Conservation (phyloP, 2,113 vertebrate genomes). For the Strigops habroptila region DNA sequence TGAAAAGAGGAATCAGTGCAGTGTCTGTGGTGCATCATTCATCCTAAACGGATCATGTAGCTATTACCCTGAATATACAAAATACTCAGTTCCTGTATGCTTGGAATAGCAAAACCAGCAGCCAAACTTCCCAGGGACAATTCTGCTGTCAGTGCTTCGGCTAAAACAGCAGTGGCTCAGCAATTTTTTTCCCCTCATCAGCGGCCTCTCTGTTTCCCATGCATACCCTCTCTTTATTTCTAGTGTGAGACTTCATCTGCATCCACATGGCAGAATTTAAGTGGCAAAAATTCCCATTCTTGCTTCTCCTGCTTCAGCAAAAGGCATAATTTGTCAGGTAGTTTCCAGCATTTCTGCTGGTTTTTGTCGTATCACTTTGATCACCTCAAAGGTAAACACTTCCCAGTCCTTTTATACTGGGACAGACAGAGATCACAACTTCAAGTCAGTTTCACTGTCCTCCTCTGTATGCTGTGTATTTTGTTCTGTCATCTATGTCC, state of each 20-base stretch:
- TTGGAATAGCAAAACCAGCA: slow-evolving; percentile 54
- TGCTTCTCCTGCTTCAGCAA: background rate
- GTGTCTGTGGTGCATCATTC: background rate
- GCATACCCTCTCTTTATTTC: background rate
- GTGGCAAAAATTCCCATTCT: background rate
- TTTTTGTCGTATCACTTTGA: background rate
- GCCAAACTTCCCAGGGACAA: slow-evolving; percentile 25
- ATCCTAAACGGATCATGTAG: background rate
- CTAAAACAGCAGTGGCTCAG: slow-evolving; percentile 51
- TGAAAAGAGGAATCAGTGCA: background rate
- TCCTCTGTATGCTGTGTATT: background rate
- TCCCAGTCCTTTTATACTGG: background rate
- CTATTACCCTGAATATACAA: background rate
- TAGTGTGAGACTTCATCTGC: background rate
- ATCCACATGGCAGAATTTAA: background rate
- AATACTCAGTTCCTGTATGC: background rate
- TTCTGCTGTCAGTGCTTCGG: slow-evolving; percentile 47
- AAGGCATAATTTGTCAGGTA: background rate
- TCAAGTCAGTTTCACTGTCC: background rate
- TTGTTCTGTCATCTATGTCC: background rate
- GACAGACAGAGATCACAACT: background rate
- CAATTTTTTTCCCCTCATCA: background rate
- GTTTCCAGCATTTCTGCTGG: background rate
- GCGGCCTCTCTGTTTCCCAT: background rate
- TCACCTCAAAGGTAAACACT: background rate